Percentiles rank a stretch among this genome's conserved stretches.
phyloP scores from a whole-genome alignment of 1,140 invertebrate genomes.

The Chrysopa pallens region DNA sequence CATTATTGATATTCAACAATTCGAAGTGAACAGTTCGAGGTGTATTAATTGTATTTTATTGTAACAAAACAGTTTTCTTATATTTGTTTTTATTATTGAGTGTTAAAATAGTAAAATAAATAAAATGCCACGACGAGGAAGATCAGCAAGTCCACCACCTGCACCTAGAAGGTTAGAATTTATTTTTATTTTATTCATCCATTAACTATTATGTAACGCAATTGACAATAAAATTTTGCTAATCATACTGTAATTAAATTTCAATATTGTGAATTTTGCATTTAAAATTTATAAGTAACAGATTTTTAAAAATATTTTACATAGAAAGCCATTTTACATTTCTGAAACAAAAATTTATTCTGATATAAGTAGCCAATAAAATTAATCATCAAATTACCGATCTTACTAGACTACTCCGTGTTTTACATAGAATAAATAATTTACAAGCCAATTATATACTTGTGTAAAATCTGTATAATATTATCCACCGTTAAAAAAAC shows the following conservation, averaged over 20 bases:
- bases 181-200: constrained; percentile 17
- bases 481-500: too few species aligned
- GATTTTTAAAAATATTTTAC: background rate
- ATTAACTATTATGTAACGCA: constrained; percentile 7
- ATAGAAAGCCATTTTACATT: background rate
- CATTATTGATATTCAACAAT: too few species aligned
- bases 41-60: too few species aligned
- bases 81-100: too few species aligned
- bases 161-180: constrained; percentile 2
- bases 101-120: too few species aligned
- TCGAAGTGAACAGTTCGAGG: too few species aligned
- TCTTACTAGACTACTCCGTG: background rate
- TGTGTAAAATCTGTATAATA: too few species aligned
- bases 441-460: background rate
- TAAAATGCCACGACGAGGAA: constrained; percentile 57
- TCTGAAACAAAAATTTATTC: background rate
- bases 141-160: constrained; percentile 45
- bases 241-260: background rate
- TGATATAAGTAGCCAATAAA: background rate
- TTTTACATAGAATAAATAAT: background rate
- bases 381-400: background rate
- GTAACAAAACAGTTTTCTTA: too few species aligned
- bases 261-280: constrained; percentile 11
- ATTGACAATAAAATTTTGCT: constrained; percentile 1
- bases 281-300: background rate